These are phyloP conservation scores for Eufriesea mexicana DNA, from an alignment of 1,140 invertebrate genomes.

Conservation along the genomic window DNA sequence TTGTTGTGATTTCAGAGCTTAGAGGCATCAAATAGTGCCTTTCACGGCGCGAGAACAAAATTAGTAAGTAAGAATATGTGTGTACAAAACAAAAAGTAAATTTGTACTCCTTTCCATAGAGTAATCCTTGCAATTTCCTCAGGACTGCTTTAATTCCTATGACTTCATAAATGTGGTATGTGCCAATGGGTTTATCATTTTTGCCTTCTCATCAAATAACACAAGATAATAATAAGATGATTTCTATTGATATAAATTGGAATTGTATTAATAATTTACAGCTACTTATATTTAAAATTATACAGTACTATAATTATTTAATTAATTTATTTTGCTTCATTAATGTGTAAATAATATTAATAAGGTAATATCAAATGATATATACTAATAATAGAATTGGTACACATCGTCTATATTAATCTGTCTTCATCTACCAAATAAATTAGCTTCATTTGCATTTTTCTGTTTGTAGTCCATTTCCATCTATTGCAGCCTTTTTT, in stretches of 20 bases:
- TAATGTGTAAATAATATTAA: conserved; percentile 13
- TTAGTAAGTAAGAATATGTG: conserved; percentile 83
- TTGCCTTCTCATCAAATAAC: conserved; percentile 50
- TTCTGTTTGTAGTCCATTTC: conserved; percentile 76
- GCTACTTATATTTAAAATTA: neutral
- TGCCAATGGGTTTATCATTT: conserved; percentile 61
- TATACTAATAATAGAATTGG: neutral
- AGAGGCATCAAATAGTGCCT: conserved; percentile 83
- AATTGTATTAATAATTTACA: neutral
- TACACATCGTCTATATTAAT: conserved; percentile 67
- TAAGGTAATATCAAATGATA: neutral
- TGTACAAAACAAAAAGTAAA: conserved; percentile 79
- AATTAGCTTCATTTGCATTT: conserved; percentile 77
- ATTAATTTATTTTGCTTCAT: conserved; percentile 3
- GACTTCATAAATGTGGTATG: conserved; percentile 56
- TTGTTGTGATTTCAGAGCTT: conserved; percentile 83
- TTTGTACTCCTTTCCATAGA: conserved; percentile 62
- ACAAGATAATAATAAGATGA: conserved; percentile 66
- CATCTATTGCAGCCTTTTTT: conserved; percentile 70
- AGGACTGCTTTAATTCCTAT: conserved; percentile 64
- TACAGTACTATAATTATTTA: too few species aligned
- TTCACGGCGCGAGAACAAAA: conserved; percentile 83
- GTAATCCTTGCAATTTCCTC: conserved; percentile 64
- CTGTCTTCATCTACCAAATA: conserved; percentile 66
- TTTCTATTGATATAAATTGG: conserved; percentile 2